Evolutionary conservation across 2,888 invertebrate genomes (phyloP).

Genomic region (Dyspetes luteomarginatus): DNA sequence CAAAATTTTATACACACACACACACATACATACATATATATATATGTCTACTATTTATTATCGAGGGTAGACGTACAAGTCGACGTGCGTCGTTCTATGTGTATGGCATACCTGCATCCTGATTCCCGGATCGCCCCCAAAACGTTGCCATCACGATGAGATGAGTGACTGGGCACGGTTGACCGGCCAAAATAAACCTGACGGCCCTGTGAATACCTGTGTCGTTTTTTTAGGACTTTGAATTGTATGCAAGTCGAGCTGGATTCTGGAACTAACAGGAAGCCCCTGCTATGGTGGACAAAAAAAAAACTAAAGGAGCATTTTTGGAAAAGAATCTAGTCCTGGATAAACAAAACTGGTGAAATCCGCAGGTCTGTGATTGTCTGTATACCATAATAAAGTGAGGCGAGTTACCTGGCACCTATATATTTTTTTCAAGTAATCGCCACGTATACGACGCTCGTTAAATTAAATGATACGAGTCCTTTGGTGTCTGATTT

Average conservation of each 20-base stretch:
- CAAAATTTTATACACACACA: background rate
- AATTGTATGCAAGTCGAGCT: slow-evolving; percentile 8
- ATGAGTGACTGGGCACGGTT: slow-evolving; percentile 47
- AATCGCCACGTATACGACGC: no score
- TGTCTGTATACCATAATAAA: no score
- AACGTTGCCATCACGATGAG: background rate
- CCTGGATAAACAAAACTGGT: slow-evolving; percentile 13
- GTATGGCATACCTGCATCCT: slow-evolving; percentile 40
- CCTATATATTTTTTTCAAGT: no score
- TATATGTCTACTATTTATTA: slow-evolving; percentile 1
- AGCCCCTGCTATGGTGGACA: no score
- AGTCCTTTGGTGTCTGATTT: no score
- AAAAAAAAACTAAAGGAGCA: slow-evolving; percentile 10
- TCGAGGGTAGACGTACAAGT: background rate
- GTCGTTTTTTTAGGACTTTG: slow-evolving; percentile 49
- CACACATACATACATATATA: background rate
- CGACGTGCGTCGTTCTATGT: background rate
- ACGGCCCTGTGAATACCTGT: background rate
- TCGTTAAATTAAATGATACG: no score
- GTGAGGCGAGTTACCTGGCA: no score
- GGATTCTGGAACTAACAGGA: background rate
- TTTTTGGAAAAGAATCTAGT: background rate
- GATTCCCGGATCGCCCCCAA: slow-evolving; percentile 29
- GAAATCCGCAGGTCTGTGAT: no score
- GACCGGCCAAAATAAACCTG: slow-evolving; percentile 54